These are phyloP conservation scores for Glyphotaelius pellucidus DNA, from an alignment of 2,888 invertebrate species.

Conservation along the genomic window DNA sequence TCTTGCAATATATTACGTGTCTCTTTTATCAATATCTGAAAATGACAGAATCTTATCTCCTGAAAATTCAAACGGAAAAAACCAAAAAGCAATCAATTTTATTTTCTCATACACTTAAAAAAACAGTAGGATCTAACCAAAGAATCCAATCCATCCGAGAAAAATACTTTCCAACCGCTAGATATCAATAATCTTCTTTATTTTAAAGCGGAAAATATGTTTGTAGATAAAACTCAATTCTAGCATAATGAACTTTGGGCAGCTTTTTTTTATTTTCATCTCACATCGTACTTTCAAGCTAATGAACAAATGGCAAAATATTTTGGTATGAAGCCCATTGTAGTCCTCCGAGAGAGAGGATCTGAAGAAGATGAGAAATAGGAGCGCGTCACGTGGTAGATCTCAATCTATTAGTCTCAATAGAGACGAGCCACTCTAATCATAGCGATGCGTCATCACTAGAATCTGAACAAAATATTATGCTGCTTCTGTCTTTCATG, in stretches of 20 bases:
- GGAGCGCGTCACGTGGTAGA: too few species aligned
- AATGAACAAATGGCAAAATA: too few species aligned
- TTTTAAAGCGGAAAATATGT: background rate
- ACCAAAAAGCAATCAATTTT: background rate
- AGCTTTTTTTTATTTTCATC: background rate
- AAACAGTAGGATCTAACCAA: background rate
- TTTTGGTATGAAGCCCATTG: too few species aligned
- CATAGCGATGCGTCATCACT: too few species aligned
- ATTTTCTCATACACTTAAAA: background rate
- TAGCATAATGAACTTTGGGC: background rate
- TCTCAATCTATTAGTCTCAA: too few species aligned
- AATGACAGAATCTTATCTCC: background rate
- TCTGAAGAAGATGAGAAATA: too few species aligned
- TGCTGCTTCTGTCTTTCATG: too few species aligned
- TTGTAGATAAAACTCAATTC: background rate
- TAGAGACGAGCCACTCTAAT: too few species aligned
- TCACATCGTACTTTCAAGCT: background rate
- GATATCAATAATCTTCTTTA: background rate
- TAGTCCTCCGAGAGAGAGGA: too few species aligned
- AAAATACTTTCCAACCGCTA: background rate
- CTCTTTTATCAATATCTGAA: background rate
- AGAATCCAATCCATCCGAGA: background rate
- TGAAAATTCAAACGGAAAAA: background rate
- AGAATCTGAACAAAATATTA: too few species aligned
- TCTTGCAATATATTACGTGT: background rate